Evolutionary conservation across 2,797 vertebrate species (phyloP).

Genomic region (Pelodytes ibericus): DNA sequence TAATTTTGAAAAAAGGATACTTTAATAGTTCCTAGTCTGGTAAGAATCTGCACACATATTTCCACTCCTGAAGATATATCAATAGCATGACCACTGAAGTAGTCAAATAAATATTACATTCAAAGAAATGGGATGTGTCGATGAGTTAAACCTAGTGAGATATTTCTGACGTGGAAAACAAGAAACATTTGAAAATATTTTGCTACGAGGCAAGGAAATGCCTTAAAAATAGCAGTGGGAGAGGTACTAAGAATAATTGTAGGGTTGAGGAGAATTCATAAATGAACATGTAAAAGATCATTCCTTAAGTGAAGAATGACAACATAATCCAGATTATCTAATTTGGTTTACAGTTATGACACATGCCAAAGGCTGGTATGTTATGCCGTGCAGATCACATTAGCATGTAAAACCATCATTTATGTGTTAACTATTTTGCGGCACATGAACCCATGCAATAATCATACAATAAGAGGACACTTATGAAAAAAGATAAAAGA

Average conservation of each 20-base stretch:
- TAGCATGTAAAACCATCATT: neutral
- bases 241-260: neutral
- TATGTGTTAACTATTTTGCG: neutral
- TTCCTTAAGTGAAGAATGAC: slow-evolving; percentile 18
- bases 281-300: slow-evolving; percentile 9
- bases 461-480: too few relatives aligned
- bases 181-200: neutral
- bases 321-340: slow-evolving; percentile 20
- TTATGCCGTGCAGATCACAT: neutral
- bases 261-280: neutral
- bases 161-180: neutral
- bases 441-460: too few relatives aligned
- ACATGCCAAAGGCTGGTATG: slow-evolving; percentile 5
- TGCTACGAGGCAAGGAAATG: slow-evolving; percentile 7
- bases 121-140: neutral
- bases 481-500: too few relatives aligned
- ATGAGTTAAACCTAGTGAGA: neutral
- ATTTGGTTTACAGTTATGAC: neutral
- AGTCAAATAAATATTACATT: neutral
- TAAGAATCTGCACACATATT: too few relatives aligned
- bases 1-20: too few relatives aligned
- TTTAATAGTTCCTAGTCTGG: too few relatives aligned
- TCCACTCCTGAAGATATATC: too few relatives aligned
- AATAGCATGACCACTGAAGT: neutral
- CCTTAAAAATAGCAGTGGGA: neutral